Conservation (phyloP, 2,113 vertebrate genomes). For the Isurus oxyrinchus region DNA sequence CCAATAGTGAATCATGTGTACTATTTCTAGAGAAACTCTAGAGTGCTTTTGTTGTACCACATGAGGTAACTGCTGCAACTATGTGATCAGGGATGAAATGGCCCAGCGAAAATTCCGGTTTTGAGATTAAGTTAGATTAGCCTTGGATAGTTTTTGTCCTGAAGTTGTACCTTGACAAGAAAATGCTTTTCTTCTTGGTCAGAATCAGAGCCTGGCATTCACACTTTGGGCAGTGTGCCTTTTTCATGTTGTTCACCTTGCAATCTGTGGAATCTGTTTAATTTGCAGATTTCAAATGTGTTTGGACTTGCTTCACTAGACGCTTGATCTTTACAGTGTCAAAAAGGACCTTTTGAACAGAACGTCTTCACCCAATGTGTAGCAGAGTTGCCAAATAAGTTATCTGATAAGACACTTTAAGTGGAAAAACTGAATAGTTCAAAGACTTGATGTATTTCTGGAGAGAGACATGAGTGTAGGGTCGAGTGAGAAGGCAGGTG, state of each 20-base stretch:
- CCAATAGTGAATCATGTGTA: neutral
- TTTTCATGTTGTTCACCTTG: neutral
- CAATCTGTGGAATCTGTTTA: neutral
- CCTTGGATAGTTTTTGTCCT: neutral
- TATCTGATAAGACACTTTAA: neutral
- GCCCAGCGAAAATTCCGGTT: neutral
- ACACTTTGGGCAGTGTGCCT: neutral
- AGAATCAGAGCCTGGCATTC: neutral
- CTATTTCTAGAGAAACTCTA: neutral
- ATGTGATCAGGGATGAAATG: neutral
- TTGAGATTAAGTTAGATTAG: neutral
- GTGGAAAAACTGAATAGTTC: neutral
- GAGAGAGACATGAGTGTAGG: neutral
- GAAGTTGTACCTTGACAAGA: neutral
- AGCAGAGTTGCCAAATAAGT: neutral
- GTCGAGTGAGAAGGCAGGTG: neutral
- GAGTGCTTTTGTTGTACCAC: neutral
- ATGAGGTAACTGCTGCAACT: neutral
- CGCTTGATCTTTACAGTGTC: neutral
- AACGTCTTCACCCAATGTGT: neutral
- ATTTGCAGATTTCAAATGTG: neutral
- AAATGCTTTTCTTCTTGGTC: neutral
- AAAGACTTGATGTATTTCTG: neutral
- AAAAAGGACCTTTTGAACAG: neutral
- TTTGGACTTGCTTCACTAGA: neutral